Conservation (phyloP, 2,797 vertebrate genomes). For the Hozukius guyotensis region DNA sequence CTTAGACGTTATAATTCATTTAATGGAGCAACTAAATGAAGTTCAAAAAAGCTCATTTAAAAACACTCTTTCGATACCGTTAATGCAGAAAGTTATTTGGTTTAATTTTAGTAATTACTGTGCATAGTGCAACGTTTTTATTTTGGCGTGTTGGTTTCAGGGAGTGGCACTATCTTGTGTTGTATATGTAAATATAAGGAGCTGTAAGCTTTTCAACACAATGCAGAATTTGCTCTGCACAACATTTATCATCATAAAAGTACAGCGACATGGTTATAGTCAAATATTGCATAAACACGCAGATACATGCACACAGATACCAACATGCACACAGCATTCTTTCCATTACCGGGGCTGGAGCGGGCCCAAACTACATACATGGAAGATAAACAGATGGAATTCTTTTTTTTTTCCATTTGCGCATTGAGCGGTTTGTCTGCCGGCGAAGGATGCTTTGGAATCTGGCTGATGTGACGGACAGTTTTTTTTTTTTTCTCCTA, state of each 20-base stretch:
- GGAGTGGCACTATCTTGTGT: neutral
- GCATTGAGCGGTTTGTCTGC: conserved; percentile 38
- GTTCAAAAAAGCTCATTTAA: conserved; percentile 18
- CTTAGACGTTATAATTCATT: conserved; percentile 42
- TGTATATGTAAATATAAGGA: neutral
- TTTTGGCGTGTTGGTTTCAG: neutral
- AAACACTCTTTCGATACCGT: neutral
- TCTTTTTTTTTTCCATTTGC: conserved; percentile 12
- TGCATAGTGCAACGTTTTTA: conserved; percentile 6
- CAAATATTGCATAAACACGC: conserved; percentile 8
- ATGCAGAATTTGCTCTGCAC: conserved; percentile 4
- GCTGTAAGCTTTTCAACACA: conserved; percentile 2
- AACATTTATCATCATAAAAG: conserved; percentile 37
- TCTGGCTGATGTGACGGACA: conserved; percentile 34
- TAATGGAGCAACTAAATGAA: conserved; percentile 22
- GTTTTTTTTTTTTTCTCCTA: neutral
- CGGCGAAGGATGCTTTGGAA: conserved; percentile 35
- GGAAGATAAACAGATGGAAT: conserved; percentile 31
- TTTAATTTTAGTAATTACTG: neutral
- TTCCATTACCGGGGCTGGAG: conserved; percentile 26
- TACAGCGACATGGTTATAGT: neutral
- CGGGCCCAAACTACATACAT: conserved; percentile 15
- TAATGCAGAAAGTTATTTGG: conserved; percentile 11
- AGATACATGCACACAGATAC: conserved; percentile 1
- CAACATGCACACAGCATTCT: neutral